Conservation (phyloP, 2,113 vertebrate genomes). For the Hoplias malabaricus region DNA sequence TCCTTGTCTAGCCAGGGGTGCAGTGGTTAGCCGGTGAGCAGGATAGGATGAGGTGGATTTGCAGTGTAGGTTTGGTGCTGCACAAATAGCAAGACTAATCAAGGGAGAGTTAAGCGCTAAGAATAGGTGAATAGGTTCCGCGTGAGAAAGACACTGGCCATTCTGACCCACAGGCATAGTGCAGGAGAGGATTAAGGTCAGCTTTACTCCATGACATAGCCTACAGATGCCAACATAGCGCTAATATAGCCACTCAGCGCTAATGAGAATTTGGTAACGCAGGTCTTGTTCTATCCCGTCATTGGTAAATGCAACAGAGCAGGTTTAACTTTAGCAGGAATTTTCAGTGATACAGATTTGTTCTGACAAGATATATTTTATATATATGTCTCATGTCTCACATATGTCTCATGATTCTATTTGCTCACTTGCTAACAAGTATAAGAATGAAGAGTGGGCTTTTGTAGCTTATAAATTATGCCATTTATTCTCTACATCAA, state of each 20-base stretch:
- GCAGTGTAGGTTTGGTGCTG: constrained; percentile 31
- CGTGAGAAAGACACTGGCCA: constrained; percentile 26
- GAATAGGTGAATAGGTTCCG: constrained; percentile 30
- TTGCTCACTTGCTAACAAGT: background rate
- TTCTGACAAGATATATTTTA: background rate
- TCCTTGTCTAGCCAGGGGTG: constrained; percentile 1
- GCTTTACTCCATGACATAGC: constrained; percentile 20
- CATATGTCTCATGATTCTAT: background rate
- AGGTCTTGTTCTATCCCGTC: background rate
- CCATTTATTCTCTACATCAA: no score
- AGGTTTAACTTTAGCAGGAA: background rate
- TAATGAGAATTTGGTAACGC: constrained; percentile 8
- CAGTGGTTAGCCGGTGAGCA: constrained; percentile 29
- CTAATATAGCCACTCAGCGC: background rate
- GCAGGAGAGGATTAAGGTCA: constrained; percentile 22
- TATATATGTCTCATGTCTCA: no score
- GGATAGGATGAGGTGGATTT: constrained; percentile 38
- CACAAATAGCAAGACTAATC: constrained; percentile 45
- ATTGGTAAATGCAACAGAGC: background rate
- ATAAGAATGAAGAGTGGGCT: background rate
- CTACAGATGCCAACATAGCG: constrained; percentile 13
- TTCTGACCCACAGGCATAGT: constrained; percentile 36
- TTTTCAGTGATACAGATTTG: background rate
- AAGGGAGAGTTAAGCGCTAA: constrained; percentile 35
- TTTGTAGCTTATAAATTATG: background rate